phyloP scores from a whole-genome alignment of 1,140 invertebrate species.

The Bombus picipes region DNA sequence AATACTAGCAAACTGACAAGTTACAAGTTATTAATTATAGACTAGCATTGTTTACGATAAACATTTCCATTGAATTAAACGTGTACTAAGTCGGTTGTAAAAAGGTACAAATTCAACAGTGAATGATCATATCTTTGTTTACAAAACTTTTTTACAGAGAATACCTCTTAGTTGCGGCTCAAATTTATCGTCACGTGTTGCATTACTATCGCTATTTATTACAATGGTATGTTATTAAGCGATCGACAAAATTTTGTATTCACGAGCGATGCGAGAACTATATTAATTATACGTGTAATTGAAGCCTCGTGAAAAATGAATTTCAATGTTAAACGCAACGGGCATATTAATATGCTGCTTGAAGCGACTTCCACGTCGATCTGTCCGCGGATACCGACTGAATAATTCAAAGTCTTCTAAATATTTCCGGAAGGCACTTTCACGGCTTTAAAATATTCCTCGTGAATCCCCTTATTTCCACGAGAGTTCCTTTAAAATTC shows the following conservation, averaged over 20 bases:
- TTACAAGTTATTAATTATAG: slow-evolving; percentile 41
- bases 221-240: slow-evolving; percentile 1
- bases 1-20: background rate
- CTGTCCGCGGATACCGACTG: slow-evolving; percentile 3
- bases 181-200: slow-evolving; percentile 12
- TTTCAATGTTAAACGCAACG: slow-evolving; percentile 46
- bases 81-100: no score
- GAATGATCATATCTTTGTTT: background rate
- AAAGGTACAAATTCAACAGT: no score
- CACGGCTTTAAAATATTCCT: slow-evolving; percentile 12
- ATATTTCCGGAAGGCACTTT: slow-evolving; percentile 22
- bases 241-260: slow-evolving; percentile 35
- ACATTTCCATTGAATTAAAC: no score
- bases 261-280: background rate
- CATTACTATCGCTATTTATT: slow-evolving; percentile 17
- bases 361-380: background rate
- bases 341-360: slow-evolving; percentile 35
- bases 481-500: background rate
- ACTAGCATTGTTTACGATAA: no score
- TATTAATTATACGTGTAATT: slow-evolving; percentile 47
- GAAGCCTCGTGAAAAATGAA: slow-evolving; percentile 44
- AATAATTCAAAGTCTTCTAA: slow-evolving; percentile 42
- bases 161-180: background rate
- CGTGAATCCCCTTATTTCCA: background rate
- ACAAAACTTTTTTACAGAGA: no score